These are phyloP conservation scores for Dolichomitus sp. DNA, from an alignment of 2,888 invertebrate genomes.

Conservation along the genomic window DNA sequence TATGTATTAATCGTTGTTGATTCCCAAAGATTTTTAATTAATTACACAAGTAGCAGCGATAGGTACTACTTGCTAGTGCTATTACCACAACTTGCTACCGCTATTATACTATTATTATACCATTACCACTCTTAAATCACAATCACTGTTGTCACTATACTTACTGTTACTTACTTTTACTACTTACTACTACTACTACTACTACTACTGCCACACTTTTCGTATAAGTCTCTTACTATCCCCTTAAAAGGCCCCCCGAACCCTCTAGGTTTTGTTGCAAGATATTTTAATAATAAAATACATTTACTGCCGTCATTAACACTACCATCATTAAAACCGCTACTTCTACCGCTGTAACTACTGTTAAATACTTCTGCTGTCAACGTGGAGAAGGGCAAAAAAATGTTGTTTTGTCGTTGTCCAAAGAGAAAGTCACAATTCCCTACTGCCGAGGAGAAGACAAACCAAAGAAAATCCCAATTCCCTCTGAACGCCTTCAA, in stretches of 20 bases:
- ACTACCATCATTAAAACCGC: constrained; percentile 17
- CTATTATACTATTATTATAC: constrained; percentile 54
- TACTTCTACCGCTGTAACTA: constrained; percentile 37
- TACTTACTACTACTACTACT: constrained; percentile 32
- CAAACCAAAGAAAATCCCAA: constrained; percentile 5
- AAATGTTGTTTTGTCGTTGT: constrained; percentile 41
- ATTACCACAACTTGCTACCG: constrained; percentile 64
- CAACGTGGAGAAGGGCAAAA: constrained; percentile 41
- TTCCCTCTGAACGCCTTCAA: constrained; percentile 33
- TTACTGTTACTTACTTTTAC: constrained; percentile 33
- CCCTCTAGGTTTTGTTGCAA: constrained; percentile 33
- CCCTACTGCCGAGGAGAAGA: not conserved
- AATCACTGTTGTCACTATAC: constrained; percentile 72
- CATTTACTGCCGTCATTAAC: constrained; percentile 58
- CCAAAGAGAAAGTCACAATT: not conserved
- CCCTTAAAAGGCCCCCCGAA: constrained; percentile 23
- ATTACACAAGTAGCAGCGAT: constrained; percentile 74
- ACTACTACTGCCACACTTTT: constrained; percentile 36
- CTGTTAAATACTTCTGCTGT: constrained; percentile 35
- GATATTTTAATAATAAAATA: constrained; percentile 35
- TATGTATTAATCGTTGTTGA: constrained; percentile 66
- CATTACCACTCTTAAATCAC: constrained; percentile 61
- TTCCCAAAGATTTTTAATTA: constrained; percentile 58
- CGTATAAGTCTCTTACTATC: constrained; percentile 14
- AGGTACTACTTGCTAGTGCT: constrained; percentile 71